phyloP scores from a whole-genome alignment of 1,140 invertebrate genomes.

The Popillia japonica region DNA sequence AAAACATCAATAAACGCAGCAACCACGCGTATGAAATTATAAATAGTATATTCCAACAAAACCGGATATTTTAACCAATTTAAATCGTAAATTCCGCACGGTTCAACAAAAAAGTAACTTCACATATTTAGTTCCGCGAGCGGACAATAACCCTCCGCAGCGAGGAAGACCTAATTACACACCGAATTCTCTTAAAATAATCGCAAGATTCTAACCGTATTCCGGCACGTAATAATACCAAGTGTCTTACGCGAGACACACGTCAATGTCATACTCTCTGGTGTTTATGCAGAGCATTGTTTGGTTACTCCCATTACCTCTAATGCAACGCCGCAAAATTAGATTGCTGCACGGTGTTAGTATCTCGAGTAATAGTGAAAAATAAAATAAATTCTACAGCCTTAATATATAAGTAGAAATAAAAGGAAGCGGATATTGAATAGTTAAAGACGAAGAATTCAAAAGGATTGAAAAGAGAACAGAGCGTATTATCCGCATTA shows the following conservation, averaged over 20 bases:
- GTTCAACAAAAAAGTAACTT: neutral
- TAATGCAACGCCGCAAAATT: too few relatives aligned
- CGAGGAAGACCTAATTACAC: neutral
- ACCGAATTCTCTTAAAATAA: slow-evolving; percentile 1
- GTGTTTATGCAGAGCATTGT: neutral
- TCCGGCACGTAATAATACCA: neutral
- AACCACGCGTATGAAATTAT: too few relatives aligned
- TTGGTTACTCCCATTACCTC: neutral
- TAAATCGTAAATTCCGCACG: neutral
- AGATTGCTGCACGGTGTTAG: too few relatives aligned
- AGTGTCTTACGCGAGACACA: neutral
- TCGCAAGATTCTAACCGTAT: neutral
- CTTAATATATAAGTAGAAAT: too few relatives aligned
- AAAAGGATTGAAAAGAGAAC: neutral
- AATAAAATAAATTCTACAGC: too few relatives aligned
- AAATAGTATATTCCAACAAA: neutral
- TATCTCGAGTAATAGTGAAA: too few relatives aligned
- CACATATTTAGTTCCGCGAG: neutral
- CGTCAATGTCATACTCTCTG: neutral
- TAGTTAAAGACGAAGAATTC: neutral
- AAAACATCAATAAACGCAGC: neutral
- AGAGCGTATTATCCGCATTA: neutral
- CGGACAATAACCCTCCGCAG: neutral
- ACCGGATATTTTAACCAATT: neutral
- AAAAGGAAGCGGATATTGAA: too few relatives aligned